Percentiles rank a stretch among this genome's conserved stretches.
These are phyloP conservation scores for Brachycybe producta DNA, from an alignment of 2,888 invertebrate species.

Conservation along the genomic window DNA sequence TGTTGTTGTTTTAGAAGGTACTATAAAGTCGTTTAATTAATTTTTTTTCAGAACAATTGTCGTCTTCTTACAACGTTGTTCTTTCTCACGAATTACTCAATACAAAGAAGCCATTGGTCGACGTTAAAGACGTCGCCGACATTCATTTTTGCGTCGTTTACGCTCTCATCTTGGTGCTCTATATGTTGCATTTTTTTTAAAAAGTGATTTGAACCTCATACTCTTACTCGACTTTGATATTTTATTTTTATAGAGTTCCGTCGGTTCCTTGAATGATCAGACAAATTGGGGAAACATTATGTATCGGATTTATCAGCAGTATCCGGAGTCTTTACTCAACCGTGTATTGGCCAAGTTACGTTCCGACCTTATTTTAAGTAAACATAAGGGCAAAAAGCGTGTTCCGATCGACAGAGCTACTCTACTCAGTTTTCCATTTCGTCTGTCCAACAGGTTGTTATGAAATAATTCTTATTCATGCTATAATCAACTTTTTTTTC, in stretches of 20 bases:
- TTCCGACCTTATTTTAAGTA: conserved; percentile 43
- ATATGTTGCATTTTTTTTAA: neutral
- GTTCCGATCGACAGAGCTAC: conserved; percentile 29
- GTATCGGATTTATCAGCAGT: conserved; percentile 57
- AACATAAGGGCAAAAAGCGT: conserved; percentile 37
- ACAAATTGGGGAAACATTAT: conserved; percentile 51
- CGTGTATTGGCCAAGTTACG: conserved; percentile 47
- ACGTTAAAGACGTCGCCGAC: conserved; percentile 38
- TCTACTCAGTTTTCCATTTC: conserved; percentile 40
- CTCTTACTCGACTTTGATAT: conserved; percentile 6
- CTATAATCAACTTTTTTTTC: too few species aligned
- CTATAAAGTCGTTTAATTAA: neutral
- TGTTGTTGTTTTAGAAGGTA: neutral
- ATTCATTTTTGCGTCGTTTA: conserved; percentile 43
- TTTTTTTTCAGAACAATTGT: conserved; percentile 10
- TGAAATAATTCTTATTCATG: too few species aligned
- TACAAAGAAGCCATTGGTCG: conserved; percentile 19
- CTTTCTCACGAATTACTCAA: conserved; percentile 5
- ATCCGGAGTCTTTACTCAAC: conserved; percentile 49
- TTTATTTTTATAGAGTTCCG: conserved; percentile 45
- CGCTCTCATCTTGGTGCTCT: conserved; percentile 37
- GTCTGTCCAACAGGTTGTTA: conserved; percentile 36
- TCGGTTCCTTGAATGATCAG: conserved; percentile 48
- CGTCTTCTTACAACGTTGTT: neutral
- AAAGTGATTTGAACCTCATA: neutral